Evolutionary conservation across 2,797 vertebrate genomes (phyloP).

Genomic region (Myotis planiceps): DNA sequence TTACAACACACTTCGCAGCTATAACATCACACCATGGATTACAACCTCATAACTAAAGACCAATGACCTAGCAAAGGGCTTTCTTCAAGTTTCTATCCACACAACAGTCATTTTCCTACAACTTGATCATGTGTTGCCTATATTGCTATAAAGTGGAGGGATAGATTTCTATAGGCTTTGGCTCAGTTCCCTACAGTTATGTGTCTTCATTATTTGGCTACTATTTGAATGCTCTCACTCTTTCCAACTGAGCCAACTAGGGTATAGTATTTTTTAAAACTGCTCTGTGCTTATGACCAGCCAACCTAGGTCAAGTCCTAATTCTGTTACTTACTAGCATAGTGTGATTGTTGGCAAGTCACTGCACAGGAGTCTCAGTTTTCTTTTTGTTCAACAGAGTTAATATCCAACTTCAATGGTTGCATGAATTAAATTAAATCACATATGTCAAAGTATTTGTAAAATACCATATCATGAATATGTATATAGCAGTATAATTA

Average conservation of each 20-base stretch:
- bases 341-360: background rate
- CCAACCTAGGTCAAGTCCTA: background rate
- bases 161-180: background rate
- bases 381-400: background rate
- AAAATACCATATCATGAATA: background rate
- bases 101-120: background rate
- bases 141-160: background rate
- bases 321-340: background rate
- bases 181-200: background rate
- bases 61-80: background rate
- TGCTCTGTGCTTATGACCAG: background rate
- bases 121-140: background rate
- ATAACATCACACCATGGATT: background rate
- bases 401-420: background rate
- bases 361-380: background rate
- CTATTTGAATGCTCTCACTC: background rate
- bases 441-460: background rate
- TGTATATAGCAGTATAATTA: background rate
- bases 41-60: background rate
- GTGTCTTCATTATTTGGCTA: background rate
- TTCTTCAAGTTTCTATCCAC: background rate
- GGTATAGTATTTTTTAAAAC: background rate
- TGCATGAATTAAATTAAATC: background rate
- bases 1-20: background rate
- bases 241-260: background rate